Evolutionary conservation across 2,113 vertebrate species (phyloP), one percentile per base, ranked within the genome.

Genomic region (Sula dactylatra): DNA sequence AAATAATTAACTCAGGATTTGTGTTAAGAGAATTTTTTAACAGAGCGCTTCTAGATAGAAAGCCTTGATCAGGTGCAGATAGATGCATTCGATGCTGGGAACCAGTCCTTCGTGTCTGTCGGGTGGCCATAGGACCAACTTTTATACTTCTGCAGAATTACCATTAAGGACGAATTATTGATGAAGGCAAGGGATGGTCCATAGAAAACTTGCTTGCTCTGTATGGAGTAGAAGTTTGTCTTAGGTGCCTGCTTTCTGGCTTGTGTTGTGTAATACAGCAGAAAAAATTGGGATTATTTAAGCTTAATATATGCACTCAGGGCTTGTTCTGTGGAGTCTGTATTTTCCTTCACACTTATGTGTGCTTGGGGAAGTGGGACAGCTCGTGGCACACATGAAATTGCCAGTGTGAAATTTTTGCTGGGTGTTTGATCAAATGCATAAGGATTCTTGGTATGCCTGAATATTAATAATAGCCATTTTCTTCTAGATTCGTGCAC

Each of bases 401-500:
- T 82, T 88, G 25, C 21, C 67, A 64, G 27, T 65, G 31, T 77
- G 74, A 59, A 12, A 25, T 83, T 82, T 96, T 82, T 91, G 2
- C 61, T 73, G 59, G n/a, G 9, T 84, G 76, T 96, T 27, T 86
- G 55, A 69, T 82, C 36, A 49, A 31, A 24, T 86, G 38, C 88
- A 58, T 84, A 83, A 80, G 38, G 29, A 38, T 73, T 82, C 25
- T 86, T 78, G n/a, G n/a, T 79, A 32, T 83, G 32, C 21, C 19
- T 84, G 22, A 52, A 20, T 95, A 52, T 55, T 85, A 81, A 72
- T 47, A 87, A 34, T 77, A 58, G 70, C 58, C 4, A 45, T 49
- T 97, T 88, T 96, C 67, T 96, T 87, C 38, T 92, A 99, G 99
- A 98, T 96, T 98, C 98, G 29, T 99, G 99, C 86, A 99, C 98